Base-by-base conservation (phyloP, 1,140 invertebrate genomes). In the Neodiprion pinetum region DNA sequence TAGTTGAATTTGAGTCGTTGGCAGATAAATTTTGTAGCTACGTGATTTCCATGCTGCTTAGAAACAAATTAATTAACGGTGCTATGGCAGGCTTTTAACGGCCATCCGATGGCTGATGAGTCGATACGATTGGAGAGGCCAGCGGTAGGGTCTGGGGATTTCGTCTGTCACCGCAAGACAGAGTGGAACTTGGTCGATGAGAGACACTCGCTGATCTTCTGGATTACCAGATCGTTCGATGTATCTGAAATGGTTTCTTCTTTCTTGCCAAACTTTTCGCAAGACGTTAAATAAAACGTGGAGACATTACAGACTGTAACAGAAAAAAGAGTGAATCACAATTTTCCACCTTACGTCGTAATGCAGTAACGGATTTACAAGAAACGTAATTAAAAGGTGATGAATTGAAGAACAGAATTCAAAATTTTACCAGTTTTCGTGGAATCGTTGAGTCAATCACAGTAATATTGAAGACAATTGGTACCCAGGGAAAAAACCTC, bases 101-200 rank as follows among this genome's bases (percentile, higher is more conserved):
- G 53, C 11, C n/a, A 61, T 7, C 53, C 53, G n/a, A 61, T 61
- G 53, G 53, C 11, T 17, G 53, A 14, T 61, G 53, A 61, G 11
- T 61, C 11, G 53, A 61, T 61, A 61, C 53, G 53, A 61, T 61
- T 14, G 53, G 53, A 61, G 53, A 61, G 53, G 53, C 53, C n/a
- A 7, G 9, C 53, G 28, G 28, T 61, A 9, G 53, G 53, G n/a
- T 61, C 53, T 75, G 74, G 79, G 85, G 86, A 88, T 88, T 88
- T 85, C 80, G 80, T 84, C 84, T 88, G 87, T 88, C 87, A 88
- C 84, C 86, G 79, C 81, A 88, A 88, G 87, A 88, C 87, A 83
- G 87, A 88, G 87, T 88, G 87, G 87, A 88, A 84, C 80, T 79
- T 76, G 83, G 84, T 74, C 77, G 80, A 87, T 82, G 80, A 82